phyloP scores from a whole-genome alignment of 1,140 invertebrate genomes.

The Magallana gigas region DNA sequence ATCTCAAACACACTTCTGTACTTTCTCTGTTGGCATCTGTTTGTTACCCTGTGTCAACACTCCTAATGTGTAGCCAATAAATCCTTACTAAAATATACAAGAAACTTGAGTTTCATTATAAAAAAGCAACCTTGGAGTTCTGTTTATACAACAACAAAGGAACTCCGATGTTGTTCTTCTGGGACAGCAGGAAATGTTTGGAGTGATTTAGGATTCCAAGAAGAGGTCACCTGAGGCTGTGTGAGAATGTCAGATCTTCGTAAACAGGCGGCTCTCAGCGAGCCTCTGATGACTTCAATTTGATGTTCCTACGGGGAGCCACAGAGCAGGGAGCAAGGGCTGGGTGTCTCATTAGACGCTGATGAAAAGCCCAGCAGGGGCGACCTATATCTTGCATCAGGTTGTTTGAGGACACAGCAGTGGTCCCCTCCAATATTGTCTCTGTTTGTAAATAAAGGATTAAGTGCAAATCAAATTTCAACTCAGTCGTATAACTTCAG shows the following conservation, averaged over 20 bases:
- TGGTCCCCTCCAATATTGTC: not conserved
- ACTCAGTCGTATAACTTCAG: not conserved
- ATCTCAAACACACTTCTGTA: constrained; percentile 7
- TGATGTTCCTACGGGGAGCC: not conserved
- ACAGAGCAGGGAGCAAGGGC: not conserved
- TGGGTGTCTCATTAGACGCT: not conserved
- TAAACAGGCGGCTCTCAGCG: not conserved
- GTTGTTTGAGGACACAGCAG: not conserved
- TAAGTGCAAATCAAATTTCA: not conserved
- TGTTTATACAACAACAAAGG: constrained; percentile 25
- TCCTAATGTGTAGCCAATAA: constrained; percentile 16
- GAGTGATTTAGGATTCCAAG: not conserved
- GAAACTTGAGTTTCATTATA: constrained; percentile 32
- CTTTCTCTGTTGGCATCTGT: constrained; percentile 1
- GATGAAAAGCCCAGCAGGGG: not conserved
- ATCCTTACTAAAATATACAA: constrained; percentile 32
- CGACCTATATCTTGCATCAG: not conserved
- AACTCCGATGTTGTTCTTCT: constrained; percentile 2
- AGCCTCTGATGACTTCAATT: not conserved
- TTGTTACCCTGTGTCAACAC: constrained; percentile 7
- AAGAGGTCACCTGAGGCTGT: not conserved
- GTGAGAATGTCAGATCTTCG: not conserved
- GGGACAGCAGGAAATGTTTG: constrained; percentile 6
- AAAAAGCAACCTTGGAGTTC: not conserved
- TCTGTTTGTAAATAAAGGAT: constrained; percentile 21